Percentiles rank a stretch among this genome's conserved stretches.
These are phyloP conservation scores for Sinhomidia bicolor DNA, from an alignment of 2,888 invertebrate species.

Conservation along the genomic window DNA sequence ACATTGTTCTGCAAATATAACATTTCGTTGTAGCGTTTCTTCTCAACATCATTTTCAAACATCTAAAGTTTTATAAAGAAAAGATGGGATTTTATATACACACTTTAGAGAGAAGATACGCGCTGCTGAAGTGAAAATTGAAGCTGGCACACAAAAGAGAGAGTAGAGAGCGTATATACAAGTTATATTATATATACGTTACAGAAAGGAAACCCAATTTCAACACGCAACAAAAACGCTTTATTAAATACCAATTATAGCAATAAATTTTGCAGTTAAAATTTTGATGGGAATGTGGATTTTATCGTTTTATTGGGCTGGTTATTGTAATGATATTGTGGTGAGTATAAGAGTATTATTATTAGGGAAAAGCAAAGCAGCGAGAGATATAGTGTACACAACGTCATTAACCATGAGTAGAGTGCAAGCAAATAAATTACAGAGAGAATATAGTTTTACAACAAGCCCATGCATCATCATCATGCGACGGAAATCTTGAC, in stretches of 20 bases:
- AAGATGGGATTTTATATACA: too few species aligned
- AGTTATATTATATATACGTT: neutral
- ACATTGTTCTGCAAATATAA: slow-evolving; percentile 86
- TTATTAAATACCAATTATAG: slow-evolving; percentile 20
- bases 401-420: neutral
- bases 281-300: neutral
- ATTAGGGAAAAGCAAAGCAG: neutral
- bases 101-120: too few species aligned
- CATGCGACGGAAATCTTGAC: neutral
- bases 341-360: too few species aligned
- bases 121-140: too few species aligned
- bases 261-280: slow-evolving; percentile 14
- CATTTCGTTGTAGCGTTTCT: neutral
- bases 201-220: neutral
- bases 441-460: neutral
- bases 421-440: slow-evolving; percentile 14
- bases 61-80: neutral
- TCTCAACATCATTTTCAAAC: neutral
- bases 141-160: too few species aligned
- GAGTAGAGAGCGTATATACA: neutral
- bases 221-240: neutral
- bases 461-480: neutral
- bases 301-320: slow-evolving; percentile 28
- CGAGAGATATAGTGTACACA: neutral
- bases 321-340: too few species aligned